A percentile compares a stretch with the other conserved stretches of the same genome.
These are phyloP conservation scores for Oscheius sp. DNA, from an alignment of 2,888 invertebrate species.

Conservation along the genomic window DNA sequence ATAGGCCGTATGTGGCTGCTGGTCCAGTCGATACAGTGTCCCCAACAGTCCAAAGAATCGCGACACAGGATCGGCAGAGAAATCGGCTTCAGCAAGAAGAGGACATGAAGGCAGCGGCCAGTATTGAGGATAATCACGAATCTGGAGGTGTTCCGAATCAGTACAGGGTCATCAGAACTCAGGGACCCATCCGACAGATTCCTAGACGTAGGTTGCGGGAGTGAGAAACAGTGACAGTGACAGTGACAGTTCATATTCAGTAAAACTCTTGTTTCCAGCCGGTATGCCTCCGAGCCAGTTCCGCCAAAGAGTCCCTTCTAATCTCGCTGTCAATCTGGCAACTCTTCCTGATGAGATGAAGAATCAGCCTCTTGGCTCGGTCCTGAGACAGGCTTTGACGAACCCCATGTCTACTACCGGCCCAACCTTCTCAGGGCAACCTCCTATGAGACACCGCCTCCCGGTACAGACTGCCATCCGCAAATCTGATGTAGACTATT, in stretches of 20 bases:
- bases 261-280: background rate
- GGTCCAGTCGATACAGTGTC: too few relatives aligned
- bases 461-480: constrained; percentile 18
- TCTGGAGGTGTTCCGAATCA: background rate
- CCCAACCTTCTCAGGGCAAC: too few relatives aligned
- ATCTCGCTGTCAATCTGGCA: constrained; percentile 5
- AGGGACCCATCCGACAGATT: background rate
- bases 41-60: background rate
- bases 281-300: background rate
- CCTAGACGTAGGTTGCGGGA: background rate
- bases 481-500: constrained; percentile 12
- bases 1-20: too few relatives aligned
- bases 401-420: background rate
- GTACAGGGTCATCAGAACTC: constrained; percentile 8
- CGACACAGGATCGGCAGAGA: constrained; percentile 11
- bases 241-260: too few relatives aligned
- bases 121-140: background rate
- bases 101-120: constrained; percentile 33
- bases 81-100: constrained; percentile 26
- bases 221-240: background rate
- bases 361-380: constrained; percentile 20
- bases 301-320: background rate
- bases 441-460: background rate
- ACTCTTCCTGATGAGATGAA: constrained; percentile 22
- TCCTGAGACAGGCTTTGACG: constrained; percentile 1